These are phyloP conservation scores for Datnioides undecimradiatus DNA, from an alignment of 2,113 vertebrate species.

Conservation along the genomic window DNA sequence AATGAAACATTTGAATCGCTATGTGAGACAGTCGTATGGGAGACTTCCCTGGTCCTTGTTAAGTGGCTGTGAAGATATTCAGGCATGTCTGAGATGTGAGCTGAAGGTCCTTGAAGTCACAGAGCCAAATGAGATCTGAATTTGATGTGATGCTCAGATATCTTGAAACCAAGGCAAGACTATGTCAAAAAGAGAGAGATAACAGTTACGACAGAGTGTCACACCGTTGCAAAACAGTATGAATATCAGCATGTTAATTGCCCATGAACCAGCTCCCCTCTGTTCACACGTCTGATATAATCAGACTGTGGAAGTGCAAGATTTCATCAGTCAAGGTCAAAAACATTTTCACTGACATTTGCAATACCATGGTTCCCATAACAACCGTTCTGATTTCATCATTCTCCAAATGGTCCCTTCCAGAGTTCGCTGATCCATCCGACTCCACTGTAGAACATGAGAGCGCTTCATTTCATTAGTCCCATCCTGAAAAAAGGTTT, in stretches of 20 bases:
- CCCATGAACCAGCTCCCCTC: not conserved
- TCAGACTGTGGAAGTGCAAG: constrained; percentile 24
- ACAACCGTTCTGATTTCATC: constrained; percentile 63
- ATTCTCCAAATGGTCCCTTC: constrained; percentile 16
- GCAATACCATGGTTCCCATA: constrained; percentile 57
- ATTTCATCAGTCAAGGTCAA: constrained; percentile 67
- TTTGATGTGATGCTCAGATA: constrained; percentile 11
- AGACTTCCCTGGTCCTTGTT: not conserved
- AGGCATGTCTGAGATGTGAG: constrained; percentile 6
- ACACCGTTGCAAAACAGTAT: not conserved
- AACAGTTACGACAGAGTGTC: not conserved
- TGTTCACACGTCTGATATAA: constrained; percentile 4
- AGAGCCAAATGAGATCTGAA: constrained; percentile 21
- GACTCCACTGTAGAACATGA: constrained; percentile 17
- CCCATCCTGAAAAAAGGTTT: constrained; percentile 39
- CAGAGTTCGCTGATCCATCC: constrained; percentile 25
- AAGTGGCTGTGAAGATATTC: constrained; percentile 6
- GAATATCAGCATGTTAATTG: not conserved
- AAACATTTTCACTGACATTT: constrained; percentile 60
- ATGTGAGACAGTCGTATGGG: constrained; percentile 8
- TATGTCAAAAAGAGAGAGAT: not conserved
- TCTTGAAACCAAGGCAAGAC: not conserved
- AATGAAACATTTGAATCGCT: constrained; percentile 31
- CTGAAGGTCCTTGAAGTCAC: constrained; percentile 17
- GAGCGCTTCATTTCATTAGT: constrained; percentile 24